Conservation (phyloP, 2,113 vertebrate species). For the Suricata suricatta region DNA sequence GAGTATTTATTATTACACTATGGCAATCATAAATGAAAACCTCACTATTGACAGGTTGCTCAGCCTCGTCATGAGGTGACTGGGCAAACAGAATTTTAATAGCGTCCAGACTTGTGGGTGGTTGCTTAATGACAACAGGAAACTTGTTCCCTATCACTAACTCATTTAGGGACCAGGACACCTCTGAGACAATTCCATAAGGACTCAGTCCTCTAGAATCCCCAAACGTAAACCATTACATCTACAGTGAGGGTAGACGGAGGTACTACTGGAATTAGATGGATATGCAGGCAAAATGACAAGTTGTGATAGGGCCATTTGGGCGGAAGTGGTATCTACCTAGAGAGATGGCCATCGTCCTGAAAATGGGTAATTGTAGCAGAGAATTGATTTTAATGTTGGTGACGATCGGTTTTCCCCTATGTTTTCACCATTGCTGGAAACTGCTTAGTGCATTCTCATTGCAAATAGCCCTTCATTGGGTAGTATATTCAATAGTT, state of each 20-base stretch:
- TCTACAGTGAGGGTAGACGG: neutral
- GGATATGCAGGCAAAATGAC: neutral
- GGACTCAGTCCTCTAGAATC: accelerated
- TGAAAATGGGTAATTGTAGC: neutral
- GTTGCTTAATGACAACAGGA: neutral
- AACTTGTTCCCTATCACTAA: neutral
- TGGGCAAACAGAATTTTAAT: neutral
- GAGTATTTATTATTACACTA: neutral
- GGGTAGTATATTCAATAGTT: neutral
- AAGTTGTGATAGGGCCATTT: accelerated
- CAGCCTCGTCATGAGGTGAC: neutral
- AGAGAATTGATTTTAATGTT: neutral
- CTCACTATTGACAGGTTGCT: neutral
- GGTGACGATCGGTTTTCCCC: neutral
- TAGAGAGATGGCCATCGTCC: neutral
- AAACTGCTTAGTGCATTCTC: neutral
- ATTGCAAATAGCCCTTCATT: neutral
- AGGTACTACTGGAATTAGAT: neutral
- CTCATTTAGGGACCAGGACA: neutral
- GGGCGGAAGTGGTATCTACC: neutral
- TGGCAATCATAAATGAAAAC: neutral
- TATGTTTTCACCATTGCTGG: neutral
- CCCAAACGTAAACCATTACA: neutral
- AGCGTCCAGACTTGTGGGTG: neutral
- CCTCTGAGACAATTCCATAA: accelerated